Base-by-base conservation (phyloP, 2,113 vertebrate species). In the Petroica traversi region DNA sequence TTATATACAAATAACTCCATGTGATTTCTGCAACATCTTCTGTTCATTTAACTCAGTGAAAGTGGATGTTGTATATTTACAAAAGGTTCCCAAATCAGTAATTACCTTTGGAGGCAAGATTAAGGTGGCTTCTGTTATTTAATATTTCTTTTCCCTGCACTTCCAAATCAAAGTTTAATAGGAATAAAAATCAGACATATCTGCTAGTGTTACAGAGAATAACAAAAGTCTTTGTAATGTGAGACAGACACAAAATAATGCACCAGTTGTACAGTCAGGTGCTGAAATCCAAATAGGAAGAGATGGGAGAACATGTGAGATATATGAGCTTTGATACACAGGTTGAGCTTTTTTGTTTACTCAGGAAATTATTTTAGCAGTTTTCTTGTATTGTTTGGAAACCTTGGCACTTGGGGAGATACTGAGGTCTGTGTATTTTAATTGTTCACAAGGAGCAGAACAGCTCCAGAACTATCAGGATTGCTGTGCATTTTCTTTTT, bases 281-380 rank as follows among this genome's bases (percentile, higher is more conserved):
- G 51, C 28, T 80, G 72, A 93, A 95, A 95, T 85, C 59, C 75
- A 80, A 69, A 86, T 43, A 43, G 25, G 58, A 76, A 89, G 31
- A 92, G 78, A 92, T 41, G 64, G 72, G 54, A 68, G 24, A 66
- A 69, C 67, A 40, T 85, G 85, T 61, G 76, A 91, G 91, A 88
- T 80, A 46, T 36, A 77, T 69, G 92, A 94, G 71, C 26, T 83
- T 88, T 73, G 89, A 71, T 95, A 67, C 10, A 58, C 3, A 5
- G 58, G 41, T 69, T 69, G 54, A 88, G 88, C 17, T 84, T 77
- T 85, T 93, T 83, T 90, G 20, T 92, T 92, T 77, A 59, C 71
- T 92, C 78, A 77, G 88, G 64, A 93, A 92, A 92, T 86, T 55
- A 80, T 86, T 89, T 91, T 63, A 95, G 57, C 67, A 48, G 48